A percentile compares a stretch with the other conserved stretches of the same genome.
Evolutionary conservation across 2,113 vertebrate species (phyloP).

Genomic region (Pseudorasbora parva): DNA sequence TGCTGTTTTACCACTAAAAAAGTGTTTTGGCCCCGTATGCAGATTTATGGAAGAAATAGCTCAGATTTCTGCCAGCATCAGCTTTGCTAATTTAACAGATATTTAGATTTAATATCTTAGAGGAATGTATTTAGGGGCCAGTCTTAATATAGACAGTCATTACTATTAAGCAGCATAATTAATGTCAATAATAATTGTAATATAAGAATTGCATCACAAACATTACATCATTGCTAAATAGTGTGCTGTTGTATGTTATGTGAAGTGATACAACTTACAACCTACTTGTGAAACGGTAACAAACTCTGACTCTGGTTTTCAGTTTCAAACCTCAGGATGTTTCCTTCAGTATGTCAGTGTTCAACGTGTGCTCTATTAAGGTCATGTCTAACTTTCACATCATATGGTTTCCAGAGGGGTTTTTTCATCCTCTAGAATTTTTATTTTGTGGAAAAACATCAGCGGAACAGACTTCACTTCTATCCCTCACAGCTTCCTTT

Average conservation of each 20-base stretch:
- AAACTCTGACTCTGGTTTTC: background rate
- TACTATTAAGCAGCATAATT: background rate
- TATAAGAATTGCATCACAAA: background rate
- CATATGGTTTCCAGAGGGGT: background rate
- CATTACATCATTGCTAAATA: too few species aligned
- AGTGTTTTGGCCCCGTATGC: background rate
- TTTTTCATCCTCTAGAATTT: background rate
- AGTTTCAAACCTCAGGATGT: background rate
- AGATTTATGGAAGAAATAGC: conserved; percentile 21
- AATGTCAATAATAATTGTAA: background rate
- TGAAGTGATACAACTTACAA: background rate
- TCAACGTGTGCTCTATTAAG: background rate
- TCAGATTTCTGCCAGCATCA: background rate
- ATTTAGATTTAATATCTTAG: background rate
- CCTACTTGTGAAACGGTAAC: background rate
- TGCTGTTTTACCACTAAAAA: background rate
- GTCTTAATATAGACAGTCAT: background rate
- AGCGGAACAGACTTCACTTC: background rate
- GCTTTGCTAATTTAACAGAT: background rate
- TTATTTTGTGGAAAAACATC: background rate
- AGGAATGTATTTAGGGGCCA: background rate
- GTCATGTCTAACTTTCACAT: background rate
- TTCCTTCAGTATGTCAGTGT: background rate
- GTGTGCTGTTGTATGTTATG: background rate
- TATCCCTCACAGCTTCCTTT: background rate